Evolutionary conservation across 2,888 invertebrate genomes (phyloP), one percentile per base, ranked within the genome.

Genomic region (Nephrocerus scutellatus): DNA sequence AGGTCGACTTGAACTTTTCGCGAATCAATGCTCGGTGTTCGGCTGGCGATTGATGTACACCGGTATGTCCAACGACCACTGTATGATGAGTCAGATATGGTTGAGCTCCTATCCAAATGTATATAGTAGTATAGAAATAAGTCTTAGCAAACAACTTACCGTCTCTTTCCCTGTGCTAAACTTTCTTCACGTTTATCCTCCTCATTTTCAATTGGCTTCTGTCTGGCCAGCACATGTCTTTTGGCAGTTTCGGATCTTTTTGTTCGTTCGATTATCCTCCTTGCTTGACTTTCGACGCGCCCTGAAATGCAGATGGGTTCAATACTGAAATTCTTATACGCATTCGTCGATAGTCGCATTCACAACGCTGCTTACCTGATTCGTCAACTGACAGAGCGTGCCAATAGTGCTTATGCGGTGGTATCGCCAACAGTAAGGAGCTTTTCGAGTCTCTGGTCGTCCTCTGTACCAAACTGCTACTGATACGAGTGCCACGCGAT

Each of bases 381-480:
- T 85, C 85, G 61, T 88, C 88, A 42, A 88, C 84, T 39, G 86
- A 86, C 43, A 87, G 70, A 15, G 88, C 86, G 68, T 88, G 85
- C 63, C 87, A 77, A 40, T 63, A 61, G 10, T 59, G 54, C 19
- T 58, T 60, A 33, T 52, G 52, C 32, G 85, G 72, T 21, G 77
- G 65, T 15, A 74, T 72, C 1, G 82, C 80, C 58, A 79, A 79
- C 16, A 81, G 65, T 25, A 79, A 61, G 4, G 58, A 44, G 39
- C 62, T 57, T 10, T 75, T 61, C 8, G 50, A 46, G 2, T 76
- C 76, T 0, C 66, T 49, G 0, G 64, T 61, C 6, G 58, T 53
- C 36, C 66, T 54, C 46, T 66, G 61, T 23, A 66, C 56, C 29
- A 68, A 47, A 38, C 66, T 68, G 44, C 59, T 63, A 50, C 67